Percentiles rank a stretch among this genome's conserved stretches.
Evolutionary conservation across 2,113 vertebrate species (phyloP).

Genomic region (Tursiops truncatus): DNA sequence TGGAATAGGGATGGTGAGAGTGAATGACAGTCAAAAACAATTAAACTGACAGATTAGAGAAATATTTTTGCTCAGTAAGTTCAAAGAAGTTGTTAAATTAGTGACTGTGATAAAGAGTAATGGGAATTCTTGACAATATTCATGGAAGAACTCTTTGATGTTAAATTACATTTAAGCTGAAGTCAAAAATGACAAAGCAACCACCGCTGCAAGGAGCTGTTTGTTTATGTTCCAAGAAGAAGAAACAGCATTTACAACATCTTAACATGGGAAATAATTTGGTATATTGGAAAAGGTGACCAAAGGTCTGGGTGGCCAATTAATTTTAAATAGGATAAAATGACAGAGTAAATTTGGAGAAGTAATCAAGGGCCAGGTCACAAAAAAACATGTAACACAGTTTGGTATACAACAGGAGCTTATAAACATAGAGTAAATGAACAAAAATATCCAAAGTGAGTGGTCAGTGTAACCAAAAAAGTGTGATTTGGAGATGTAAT

Average conservation of each 20-base stretch:
- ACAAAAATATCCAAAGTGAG: neutral
- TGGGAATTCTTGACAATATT: neutral
- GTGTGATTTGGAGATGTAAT: neutral
- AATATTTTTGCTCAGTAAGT: neutral
- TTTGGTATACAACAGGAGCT: too few species aligned
- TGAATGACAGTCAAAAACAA: neutral
- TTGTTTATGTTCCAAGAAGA: neutral
- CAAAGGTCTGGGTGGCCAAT: neutral
- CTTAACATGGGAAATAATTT: accelerated
- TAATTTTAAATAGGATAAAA: neutral
- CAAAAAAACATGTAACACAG: accelerated
- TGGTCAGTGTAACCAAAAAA: neutral
- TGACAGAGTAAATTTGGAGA: neutral
- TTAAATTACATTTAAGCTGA: neutral
- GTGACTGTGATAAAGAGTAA: neutral
- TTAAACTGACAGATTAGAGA: neutral
- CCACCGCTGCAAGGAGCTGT: neutral
- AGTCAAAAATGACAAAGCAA: neutral
- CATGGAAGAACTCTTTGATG: neutral
- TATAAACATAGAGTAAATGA: neutral
- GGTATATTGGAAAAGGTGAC: neutral
- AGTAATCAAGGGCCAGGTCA: neutral
- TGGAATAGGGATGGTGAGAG: accelerated
- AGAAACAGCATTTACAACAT: accelerated
- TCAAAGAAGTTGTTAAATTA: neutral